Evolutionary conservation across 1,140 invertebrate species (phyloP), one percentile per base, ranked within the genome.

Genomic region (Apis florea): DNA sequence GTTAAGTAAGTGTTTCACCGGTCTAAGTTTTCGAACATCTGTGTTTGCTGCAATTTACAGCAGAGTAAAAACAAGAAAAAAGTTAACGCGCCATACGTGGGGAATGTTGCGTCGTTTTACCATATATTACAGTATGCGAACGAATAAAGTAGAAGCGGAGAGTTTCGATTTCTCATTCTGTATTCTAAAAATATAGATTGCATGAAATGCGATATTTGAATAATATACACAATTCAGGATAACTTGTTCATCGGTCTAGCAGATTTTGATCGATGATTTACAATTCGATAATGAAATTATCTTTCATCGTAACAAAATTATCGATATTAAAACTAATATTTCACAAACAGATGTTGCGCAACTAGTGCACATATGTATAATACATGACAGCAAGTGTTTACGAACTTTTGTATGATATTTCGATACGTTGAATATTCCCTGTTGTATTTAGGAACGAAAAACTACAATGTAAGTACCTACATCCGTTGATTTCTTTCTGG

Each of bases 41-140:
- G 79, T 82, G 84, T 86, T 86, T 86, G 64, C 56, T 73, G 26
- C 51, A 26, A 26, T 81, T 63, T 31, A 19, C 26, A n/a, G n/a
- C n/a, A n/a, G 17, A 12, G 47, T 56, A 69, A 49, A 5, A 64
- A 0, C 21, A 21, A 71, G 19, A 53, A 69, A 69, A 76, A 64
- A 49, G 21, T 58, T 31, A 40, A n/a, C 56, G 11, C 58, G 26
- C 79, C 79, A 58, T 81, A 75, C 61, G 63, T 56, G 31, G 79
- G 66, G 68, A 75, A 58, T 15, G 17, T 17, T 17, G 56, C 1
- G 21, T 54, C 31, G 11, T 19, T 17, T 17, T 31, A 1, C 19
- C 51, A 51, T 31, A 17, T 19, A 54, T 40, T 26, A 47, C 17
- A 49, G 31, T n/a, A 11, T 12, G 10, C 40, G 24, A 61, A 61